These are phyloP conservation scores for Strigops habroptila DNA, from an alignment of 2,113 vertebrate species.

Conservation along the genomic window DNA sequence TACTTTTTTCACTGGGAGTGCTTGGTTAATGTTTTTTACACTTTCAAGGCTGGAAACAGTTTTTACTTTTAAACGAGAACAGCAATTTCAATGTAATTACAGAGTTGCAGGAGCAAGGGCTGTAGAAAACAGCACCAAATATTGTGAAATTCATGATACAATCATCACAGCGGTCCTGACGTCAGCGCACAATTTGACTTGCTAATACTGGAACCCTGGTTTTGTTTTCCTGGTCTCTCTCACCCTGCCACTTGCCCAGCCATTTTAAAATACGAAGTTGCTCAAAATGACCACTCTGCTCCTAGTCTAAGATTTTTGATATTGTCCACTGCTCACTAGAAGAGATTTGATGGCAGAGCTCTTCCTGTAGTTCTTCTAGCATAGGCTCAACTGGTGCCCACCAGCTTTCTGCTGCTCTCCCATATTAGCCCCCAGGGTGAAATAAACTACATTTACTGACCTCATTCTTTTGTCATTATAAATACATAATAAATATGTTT, in stretches of 20 bases:
- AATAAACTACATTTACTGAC: not conserved
- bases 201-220: not conserved
- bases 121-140: not conserved
- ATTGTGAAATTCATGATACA: not conserved
- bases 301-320: not conserved
- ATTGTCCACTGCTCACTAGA: not conserved
- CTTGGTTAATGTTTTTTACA: not conserved
- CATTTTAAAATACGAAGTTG: not conserved
- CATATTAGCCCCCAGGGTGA: fast-evolving
- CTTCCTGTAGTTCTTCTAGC: not conserved
- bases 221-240: not conserved
- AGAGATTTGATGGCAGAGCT: not conserved
- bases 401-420: not conserved
- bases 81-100: not conserved
- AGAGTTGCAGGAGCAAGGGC: not conserved
- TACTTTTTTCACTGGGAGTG: not conserved
- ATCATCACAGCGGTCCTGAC: not conserved
- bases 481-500: not conserved
- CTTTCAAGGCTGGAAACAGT: not conserved
- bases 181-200: not conserved
- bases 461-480: not conserved
- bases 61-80: not conserved
- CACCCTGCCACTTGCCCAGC: not conserved
- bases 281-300: not conserved
- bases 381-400: not conserved